Evolutionary conservation across 2,888 invertebrate species (phyloP), one percentile per base, ranked within the genome.

Genomic region (Sipunculus nudus): DNA sequence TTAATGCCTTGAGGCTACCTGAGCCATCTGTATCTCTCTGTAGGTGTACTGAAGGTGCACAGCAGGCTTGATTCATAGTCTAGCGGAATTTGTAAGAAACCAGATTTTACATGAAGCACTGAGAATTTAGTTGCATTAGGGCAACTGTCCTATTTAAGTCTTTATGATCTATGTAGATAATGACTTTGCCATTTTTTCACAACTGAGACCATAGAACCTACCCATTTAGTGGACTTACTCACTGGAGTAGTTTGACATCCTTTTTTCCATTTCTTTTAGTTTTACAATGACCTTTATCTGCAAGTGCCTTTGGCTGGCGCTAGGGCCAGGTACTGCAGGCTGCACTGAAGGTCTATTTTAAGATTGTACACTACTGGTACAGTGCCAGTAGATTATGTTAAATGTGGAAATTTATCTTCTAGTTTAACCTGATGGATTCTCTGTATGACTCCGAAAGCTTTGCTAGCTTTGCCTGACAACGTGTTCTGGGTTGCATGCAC

Each of bases 41-140:
- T 58, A 1, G 70, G 70, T 0, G 70, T 70, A 43, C 70, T 72
- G 50, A 74, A 72, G 0, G 66, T 74, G 29, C 71, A 72, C 19
- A 73, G 48, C 23, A 58, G 60, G 0, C 64, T 68, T 8, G 68
- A 68, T 41, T 63, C 54, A 10, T 63, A 47, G 32, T 68, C 66
- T 6, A 71, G 59, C 52, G 61, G 62, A 2, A 73, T 71, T 54
- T 72, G 70, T 41, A 65, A 39, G 50, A 70, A 72, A 25, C 71
- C 66, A 8, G 64, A 60, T 53, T 70, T 73, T 6, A 68, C 71
- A 53, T 72, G 69, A 1, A 71, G 53, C 19, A 56, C 58, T 1
- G 66, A 67, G 58, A 73, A 73, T 19, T 70, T 57, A 38, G 63
- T 65, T 1, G 72, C 66, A 32, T 54, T 45, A 25, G 70, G 68